These are phyloP conservation scores for Rhogogaster chlorosoma DNA, from an alignment of 2,888 invertebrate species.

Conservation along the genomic window DNA sequence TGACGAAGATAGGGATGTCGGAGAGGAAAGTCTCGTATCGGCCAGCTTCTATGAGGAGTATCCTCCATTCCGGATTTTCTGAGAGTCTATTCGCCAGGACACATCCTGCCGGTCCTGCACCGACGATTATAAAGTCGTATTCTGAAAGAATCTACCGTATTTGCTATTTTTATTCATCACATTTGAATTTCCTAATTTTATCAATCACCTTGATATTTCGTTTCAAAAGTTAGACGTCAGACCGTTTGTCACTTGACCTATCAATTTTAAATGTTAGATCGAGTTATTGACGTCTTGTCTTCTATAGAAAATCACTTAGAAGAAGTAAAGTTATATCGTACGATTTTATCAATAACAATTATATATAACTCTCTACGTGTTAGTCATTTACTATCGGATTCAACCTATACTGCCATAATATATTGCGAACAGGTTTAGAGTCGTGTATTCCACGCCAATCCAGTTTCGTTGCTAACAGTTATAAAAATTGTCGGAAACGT, in stretches of 20 bases:
- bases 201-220: neutral
- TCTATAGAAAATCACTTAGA: no score
- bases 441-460: neutral
- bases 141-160: constrained; percentile 55
- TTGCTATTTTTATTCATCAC: neutral
- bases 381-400: neutral
- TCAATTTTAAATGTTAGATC: no score
- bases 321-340: neutral
- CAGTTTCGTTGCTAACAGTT: neutral
- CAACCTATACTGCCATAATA: neutral
- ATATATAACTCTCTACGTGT: neutral
- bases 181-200: neutral
- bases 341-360: neutral
- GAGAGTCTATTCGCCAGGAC: constrained; percentile 77
- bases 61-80: constrained; percentile 76
- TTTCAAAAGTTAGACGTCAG: no score
- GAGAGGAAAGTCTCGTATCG: constrained; percentile 76
- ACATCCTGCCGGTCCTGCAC: constrained; percentile 77
- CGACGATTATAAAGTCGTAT: constrained; percentile 77
- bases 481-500: neutral
- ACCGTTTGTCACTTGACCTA: no score
- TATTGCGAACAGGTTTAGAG: neutral
- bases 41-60: constrained; percentile 75
- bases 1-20: constrained; percentile 79
- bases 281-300: no score